Base-by-base conservation (phyloP, 2,113 vertebrate species). In the Oryzias celebensis region DNA sequence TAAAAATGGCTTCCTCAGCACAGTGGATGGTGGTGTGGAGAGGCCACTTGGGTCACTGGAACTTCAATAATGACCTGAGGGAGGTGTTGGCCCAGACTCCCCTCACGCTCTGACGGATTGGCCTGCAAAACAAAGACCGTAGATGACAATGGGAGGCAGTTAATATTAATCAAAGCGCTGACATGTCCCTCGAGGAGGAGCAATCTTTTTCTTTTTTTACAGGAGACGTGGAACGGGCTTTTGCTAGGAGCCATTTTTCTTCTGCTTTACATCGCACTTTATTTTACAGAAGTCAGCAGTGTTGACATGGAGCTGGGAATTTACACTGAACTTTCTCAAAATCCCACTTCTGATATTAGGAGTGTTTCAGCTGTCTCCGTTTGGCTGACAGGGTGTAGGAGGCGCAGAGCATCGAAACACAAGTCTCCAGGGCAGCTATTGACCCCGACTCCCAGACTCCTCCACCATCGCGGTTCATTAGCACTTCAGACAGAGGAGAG, bases 401-500 rank as follows among this genome's bases (percentile, higher is more conserved):
- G 78, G 80, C 60, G 44, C 68, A 59, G 58, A 65, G 68, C 45
- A 18, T 41, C 50, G 60, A 54, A 65, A 50, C 52, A 75, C 48
- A 22, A 53, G 83, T 81, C 83, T 85, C 73, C 0, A 20, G 68
- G 83, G 81, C 59, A 49, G 70, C 77, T 81, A 85, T 83, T 87
- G 82, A 81, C 84, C 75, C 82, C 80, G 83, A 87, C 82, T 87
- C 84, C 70, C 72, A 78, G 85, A 75, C 86, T 87, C 83, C 78
- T 81, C 82, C 71, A 73, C 85, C 86, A 86, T 84, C 61, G 73
- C 76, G 86, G 77, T 90, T 92, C 90, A 93, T 92, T 91, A 90
- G 88, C 88, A 85, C 90, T 87, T 84, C 78, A 90, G 89, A 91
- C 89, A 90, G 86, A 83, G 85, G 82, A 89, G 88, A 89, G 89